Base-by-base conservation (phyloP, 2,113 vertebrate species). In the Apistogramma diplotaenia region DNA sequence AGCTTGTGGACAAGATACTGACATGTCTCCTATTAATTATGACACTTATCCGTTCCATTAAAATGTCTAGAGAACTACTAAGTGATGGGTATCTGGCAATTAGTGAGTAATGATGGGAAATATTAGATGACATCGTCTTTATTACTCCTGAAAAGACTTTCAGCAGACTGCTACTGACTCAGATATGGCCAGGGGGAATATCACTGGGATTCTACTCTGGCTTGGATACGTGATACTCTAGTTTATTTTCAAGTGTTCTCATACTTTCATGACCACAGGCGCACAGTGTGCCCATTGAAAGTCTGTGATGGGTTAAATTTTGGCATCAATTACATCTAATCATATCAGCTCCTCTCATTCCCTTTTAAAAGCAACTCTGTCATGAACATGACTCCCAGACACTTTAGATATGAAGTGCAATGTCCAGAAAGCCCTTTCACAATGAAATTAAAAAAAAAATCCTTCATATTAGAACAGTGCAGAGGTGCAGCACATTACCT, bases 91-190 rank as follows among this genome's bases (percentile, higher is more conserved):
- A 70, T 70, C 65, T 70, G 25, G 40, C 43, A 79, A 86, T 86
- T 76, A 83, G 70, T 35, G 58, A 37, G 70, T 79, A 76, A 81
- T 79, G 35, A 77, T 74, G 43, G 54, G 56, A 65, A 79, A 60
- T 82, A 78, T 54, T 86, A 57, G 55, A 72, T 85, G n/a, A 79
- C 79, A 83, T 78, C 40, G 37, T 74, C 58, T 55, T 18, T 82
- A 81, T 73, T 60, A 84, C 53, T 43, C 8, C 65, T 70, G 40
- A 54, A 60, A 40, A 59, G 67, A 83, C 25, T 83, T 82, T 75
- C 9, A 51, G 21, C 62, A 49, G 76, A 75, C 4, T 29, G 27
- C 67, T 27, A 83, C 49, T 74, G 56, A 79, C 61, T 83, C 7
- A 59, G 29, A 79, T 76, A 62, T 10, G 7, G 12, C 27, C 23